Conservation (phyloP, 2,888 invertebrate species). For the Boloria selene region DNA sequence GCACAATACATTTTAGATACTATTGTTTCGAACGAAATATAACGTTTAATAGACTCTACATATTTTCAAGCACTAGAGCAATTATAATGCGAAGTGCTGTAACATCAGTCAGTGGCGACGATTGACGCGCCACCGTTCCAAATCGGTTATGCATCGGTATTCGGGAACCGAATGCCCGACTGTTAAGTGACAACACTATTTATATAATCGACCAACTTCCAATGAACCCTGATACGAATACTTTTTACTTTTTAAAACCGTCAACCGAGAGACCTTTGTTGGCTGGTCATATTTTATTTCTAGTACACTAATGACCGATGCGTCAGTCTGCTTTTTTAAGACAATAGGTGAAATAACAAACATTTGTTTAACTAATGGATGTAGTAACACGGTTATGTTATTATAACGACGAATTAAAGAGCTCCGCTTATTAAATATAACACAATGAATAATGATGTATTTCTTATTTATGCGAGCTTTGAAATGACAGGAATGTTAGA, state of each 20-base stretch:
- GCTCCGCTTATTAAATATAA: slow-evolving; percentile 11
- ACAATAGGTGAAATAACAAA: slow-evolving; percentile 42
- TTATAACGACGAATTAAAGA: slow-evolving; percentile 29
- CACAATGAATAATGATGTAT: neutral
- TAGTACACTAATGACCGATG: slow-evolving; percentile 48
- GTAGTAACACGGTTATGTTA: slow-evolving; percentile 34
- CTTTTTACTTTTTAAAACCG: neutral
- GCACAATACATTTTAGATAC: too few species aligned
- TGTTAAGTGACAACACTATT: slow-evolving; percentile 75
- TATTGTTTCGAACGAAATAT: too few species aligned
- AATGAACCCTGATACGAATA: slow-evolving; percentile 44
- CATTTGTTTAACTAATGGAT: slow-evolving; percentile 45
- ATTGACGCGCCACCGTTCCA: slow-evolving; percentile 69
- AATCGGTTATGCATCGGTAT: slow-evolving; percentile 70
- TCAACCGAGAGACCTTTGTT: slow-evolving; percentile 29
- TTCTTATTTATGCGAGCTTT: too few species aligned
- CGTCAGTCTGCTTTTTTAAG: slow-evolving; percentile 43
- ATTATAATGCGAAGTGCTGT: slow-evolving; percentile 35
- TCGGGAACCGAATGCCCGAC: slow-evolving; percentile 66
- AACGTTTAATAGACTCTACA: neutral
- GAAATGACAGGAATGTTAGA: too few species aligned
- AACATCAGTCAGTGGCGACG: slow-evolving; percentile 50
- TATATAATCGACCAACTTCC: slow-evolving; percentile 58
- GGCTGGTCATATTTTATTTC: slow-evolving; percentile 44
- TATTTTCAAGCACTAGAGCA: slow-evolving; percentile 28